A percentile compares a stretch with the other conserved stretches of the same genome.
Conservation (phyloP, 2,113 vertebrate species). For the Puffinus mauretanicus region DNA sequence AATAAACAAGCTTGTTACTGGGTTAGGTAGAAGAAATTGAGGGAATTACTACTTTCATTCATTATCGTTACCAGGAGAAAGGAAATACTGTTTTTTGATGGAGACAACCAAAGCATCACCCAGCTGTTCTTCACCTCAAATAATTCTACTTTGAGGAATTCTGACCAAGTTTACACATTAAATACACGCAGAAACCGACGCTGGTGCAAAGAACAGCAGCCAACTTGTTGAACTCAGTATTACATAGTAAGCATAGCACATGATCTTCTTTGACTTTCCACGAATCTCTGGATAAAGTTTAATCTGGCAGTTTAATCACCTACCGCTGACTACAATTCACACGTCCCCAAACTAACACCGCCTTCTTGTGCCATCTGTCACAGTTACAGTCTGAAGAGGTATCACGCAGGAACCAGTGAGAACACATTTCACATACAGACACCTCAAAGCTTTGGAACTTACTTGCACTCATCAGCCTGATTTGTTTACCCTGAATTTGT, state of each 20-base stretch:
- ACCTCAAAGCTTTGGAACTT: not conserved
- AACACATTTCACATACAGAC: not conserved
- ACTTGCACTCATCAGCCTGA: not conserved
- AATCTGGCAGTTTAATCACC: not conserved
- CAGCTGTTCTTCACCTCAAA: not conserved
- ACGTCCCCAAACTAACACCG: not conserved
- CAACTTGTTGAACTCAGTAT: not conserved
- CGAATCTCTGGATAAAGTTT: not conserved
- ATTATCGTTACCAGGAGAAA: not conserved
- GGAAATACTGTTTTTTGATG: not conserved
- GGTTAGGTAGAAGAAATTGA: not conserved
- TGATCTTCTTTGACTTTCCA: not conserved
- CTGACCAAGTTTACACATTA: not conserved
- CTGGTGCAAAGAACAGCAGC: not conserved
- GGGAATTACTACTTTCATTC: not conserved
- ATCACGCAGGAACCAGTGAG: not conserved
- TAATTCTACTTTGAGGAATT: not conserved
- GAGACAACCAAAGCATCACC: not conserved
- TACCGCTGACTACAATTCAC: not conserved
- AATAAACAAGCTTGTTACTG: not conserved
- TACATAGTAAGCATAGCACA: not conserved
- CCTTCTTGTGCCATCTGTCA: not conserved
- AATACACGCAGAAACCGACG: fast-evolving
- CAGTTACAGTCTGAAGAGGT: not conserved
- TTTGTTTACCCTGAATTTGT: constrained; percentile 4